Percentiles rank a stretch among this genome's conserved stretches.
phyloP scores from a whole-genome alignment of 2,113 vertebrate species.

The Calonectris borealis region DNA sequence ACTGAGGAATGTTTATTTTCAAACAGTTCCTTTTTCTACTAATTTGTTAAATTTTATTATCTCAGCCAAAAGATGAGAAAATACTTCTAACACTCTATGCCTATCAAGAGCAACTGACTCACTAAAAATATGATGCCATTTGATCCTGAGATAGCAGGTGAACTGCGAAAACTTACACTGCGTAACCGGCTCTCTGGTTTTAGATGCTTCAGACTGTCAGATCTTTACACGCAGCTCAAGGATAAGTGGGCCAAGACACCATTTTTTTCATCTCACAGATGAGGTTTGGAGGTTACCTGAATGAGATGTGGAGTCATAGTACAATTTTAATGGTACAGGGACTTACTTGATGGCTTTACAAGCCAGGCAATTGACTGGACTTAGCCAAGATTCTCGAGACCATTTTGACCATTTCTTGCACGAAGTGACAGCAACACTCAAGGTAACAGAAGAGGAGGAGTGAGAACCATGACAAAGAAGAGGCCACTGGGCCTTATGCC shows the following conservation, averaged over 20 bases:
- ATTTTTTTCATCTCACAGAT: not conserved
- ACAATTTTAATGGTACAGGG: not conserved
- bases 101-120: not conserved
- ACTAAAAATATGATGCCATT: constrained; percentile 6
- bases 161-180: not conserved
- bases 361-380: not conserved
- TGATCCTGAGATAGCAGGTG: not conserved
- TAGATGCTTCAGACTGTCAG: not conserved
- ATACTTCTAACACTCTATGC: not conserved
- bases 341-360: not conserved
- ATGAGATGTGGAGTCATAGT: not conserved
- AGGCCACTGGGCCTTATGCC: not conserved
- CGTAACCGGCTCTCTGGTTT: not conserved
- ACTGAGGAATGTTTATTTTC: not conserved
- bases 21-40: not conserved
- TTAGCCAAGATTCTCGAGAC: not conserved
- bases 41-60: constrained; percentile 54
- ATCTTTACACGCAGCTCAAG: not conserved
- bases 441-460: not conserved
- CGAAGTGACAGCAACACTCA: accelerated
- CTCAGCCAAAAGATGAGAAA: not conserved
- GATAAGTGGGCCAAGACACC: not conserved
- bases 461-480: not conserved
- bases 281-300: not conserved
- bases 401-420: not conserved